Conservation (phyloP, 1,140 invertebrate species). For the Psilanteris sp. region DNA sequence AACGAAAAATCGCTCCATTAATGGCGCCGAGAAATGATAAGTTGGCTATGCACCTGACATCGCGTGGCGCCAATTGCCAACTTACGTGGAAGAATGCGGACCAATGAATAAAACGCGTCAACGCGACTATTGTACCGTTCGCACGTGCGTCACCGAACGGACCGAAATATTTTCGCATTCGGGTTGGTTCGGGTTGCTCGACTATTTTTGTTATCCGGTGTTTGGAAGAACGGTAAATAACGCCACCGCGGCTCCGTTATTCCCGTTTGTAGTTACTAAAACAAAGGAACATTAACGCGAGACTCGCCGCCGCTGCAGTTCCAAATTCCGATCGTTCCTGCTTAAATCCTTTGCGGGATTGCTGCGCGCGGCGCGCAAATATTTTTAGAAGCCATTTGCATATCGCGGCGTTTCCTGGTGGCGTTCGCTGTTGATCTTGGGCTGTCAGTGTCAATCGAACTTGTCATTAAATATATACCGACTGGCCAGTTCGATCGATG, state of each 20-base stretch:
- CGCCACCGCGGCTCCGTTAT: neutral
- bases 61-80: conserved; percentile 22
- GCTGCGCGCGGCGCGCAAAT: too few relatives aligned
- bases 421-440: too few relatives aligned
- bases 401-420: too few relatives aligned
- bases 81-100: conserved; percentile 26
- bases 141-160: conserved; percentile 23
- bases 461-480: too few relatives aligned
- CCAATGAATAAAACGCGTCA: conserved; percentile 48
- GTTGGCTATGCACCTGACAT: conserved; percentile 14
- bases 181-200: conserved; percentile 36
- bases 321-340: too few relatives aligned
- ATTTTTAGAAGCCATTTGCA: too few relatives aligned
- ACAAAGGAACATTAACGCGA: too few relatives aligned
- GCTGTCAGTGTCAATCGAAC: too few relatives aligned
- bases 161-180: conserved; percentile 48
- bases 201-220: conserved; percentile 33
- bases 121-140: conserved; percentile 26
- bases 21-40: conserved; percentile 28
- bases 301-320: too few relatives aligned
- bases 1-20: conserved; percentile 21
- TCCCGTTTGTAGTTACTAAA: neutral
- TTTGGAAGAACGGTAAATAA: neutral
- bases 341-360: too few relatives aligned
- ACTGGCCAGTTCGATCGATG: too few relatives aligned